A percentile compares a stretch with the other conserved stretches of the same genome.
These are phyloP conservation scores for Riptortus pedestris DNA, from an alignment of 1,140 invertebrate species.

Conservation along the genomic window DNA sequence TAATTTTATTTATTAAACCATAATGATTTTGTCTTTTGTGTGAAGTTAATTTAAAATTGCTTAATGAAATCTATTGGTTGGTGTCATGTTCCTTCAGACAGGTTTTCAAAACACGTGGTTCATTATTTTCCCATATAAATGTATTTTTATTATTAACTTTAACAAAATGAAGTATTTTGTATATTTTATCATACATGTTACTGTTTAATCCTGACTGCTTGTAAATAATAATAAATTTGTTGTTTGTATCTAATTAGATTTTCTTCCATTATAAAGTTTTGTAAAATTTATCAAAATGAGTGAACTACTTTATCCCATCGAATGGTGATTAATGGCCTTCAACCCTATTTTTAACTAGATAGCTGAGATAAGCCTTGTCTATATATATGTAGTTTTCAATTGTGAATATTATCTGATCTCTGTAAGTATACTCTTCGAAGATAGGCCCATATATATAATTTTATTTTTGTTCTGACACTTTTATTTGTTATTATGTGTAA, in stretches of 20 bases:
- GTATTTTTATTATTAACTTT: constrained; percentile 11
- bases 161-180: constrained; percentile 15
- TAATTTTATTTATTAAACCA: too few relatives aligned
- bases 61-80: too few relatives aligned
- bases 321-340: background rate
- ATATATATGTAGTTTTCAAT: too few relatives aligned
- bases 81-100: background rate
- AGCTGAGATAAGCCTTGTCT: background rate
- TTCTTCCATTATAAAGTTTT: constrained; percentile 8
- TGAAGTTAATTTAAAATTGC: too few relatives aligned
- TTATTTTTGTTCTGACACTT: too few relatives aligned
- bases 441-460: too few relatives aligned
- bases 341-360: background rate
- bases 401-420: too few relatives aligned
- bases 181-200: constrained; percentile 19
- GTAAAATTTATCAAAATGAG: background rate
- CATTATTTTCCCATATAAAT: too few relatives aligned
- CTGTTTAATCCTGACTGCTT: constrained; percentile 8
- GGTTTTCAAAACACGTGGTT: constrained; percentile 6
- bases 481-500: too few relatives aligned
- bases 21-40: too few relatives aligned
- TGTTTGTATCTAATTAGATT: constrained; percentile 1
- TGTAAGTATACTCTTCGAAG: too few relatives aligned
- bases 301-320: background rate
- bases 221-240: constrained; percentile 10